Conservation (phyloP, 1,140 invertebrate species). For the Ostrea denselamellosa region DNA sequence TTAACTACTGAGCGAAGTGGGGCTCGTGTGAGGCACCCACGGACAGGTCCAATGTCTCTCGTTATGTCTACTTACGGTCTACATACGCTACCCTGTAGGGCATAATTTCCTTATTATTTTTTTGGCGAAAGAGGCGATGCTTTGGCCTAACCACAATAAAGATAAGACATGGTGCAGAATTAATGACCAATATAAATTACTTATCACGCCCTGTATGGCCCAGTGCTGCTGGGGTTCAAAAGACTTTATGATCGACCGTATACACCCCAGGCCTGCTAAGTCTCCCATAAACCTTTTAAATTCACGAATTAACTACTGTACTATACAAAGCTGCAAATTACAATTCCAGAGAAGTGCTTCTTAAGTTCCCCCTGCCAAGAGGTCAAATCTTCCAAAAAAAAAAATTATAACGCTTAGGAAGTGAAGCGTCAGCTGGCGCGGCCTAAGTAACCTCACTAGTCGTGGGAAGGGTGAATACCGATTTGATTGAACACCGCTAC, state of each 20-base stretch:
- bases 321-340: background rate
- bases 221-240: background rate
- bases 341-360: background rate
- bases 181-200: background rate
- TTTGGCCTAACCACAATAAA: background rate
- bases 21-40: background rate
- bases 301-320: background rate
- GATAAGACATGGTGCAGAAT: background rate
- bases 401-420: background rate
- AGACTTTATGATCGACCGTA: background rate
- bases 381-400: background rate
- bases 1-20: background rate
- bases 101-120: background rate
- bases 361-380: background rate
- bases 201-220: background rate
- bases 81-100: background rate
- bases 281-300: background rate
- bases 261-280: background rate
- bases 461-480: background rate
- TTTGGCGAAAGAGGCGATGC: background rate
- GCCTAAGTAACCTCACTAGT: background rate
- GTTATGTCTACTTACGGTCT: background rate
- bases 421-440: background rate
- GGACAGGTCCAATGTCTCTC: background rate
- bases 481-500: conserved; percentile 1